These are phyloP conservation scores for Eutolmus rufibarbis DNA, from an alignment of 2,888 invertebrate genomes.

Conservation along the genomic window DNA sequence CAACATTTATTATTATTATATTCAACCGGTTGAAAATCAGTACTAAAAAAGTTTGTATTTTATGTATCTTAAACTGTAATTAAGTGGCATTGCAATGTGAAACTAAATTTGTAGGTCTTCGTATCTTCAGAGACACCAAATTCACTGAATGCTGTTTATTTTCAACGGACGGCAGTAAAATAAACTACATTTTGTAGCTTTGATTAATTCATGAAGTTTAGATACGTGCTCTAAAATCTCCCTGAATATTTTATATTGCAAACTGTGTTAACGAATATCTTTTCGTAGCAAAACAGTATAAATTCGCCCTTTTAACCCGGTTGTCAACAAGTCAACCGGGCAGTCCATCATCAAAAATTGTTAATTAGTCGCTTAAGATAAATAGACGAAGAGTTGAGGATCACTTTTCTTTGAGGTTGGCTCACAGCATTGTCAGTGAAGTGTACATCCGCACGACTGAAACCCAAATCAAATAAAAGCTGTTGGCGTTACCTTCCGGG, in stretches of 20 bases:
- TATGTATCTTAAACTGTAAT: neutral
- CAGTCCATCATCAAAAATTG: neutral
- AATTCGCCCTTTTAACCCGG: neutral
- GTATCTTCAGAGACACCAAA: neutral
- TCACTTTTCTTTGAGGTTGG: constrained; percentile 6
- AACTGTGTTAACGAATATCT: neutral
- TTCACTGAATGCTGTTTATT: neutral
- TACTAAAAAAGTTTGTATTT: neutral
- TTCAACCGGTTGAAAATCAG: too few relatives aligned
- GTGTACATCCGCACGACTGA: constrained; percentile 11
- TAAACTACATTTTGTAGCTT: neutral
- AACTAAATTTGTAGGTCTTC: neutral
- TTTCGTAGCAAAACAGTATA: neutral
- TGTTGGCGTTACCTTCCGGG: neutral
- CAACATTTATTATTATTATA: too few relatives aligned
- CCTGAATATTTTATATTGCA: neutral
- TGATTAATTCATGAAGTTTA: neutral
- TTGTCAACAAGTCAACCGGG: neutral
- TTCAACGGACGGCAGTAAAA: neutral
- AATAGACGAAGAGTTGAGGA: neutral
- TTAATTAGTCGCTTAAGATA: constrained; percentile 3
- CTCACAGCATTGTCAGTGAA: neutral
- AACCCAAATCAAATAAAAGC: constrained; percentile 19
- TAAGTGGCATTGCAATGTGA: neutral
- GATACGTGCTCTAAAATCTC: neutral